Base-by-base conservation (phyloP, 2,797 vertebrate species). In the Lerista edwardsae region DNA sequence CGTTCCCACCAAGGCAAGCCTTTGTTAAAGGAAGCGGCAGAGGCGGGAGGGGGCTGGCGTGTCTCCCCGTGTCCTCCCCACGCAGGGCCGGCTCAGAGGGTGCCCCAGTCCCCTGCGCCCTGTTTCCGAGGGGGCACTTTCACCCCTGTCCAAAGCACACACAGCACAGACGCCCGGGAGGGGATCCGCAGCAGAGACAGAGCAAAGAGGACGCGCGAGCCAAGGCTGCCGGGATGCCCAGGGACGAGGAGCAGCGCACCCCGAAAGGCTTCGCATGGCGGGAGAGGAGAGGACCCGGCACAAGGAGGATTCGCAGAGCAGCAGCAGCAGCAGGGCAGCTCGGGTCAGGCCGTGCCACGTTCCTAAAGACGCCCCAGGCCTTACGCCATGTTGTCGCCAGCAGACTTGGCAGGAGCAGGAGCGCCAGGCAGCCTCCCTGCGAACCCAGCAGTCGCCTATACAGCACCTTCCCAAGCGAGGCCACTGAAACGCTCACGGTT, bases 401-500 rank as follows among this genome's bases (percentile, higher is more conserved):
- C 15, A 62, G 55, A 71, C 47, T 44, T 74, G 87, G 31, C 47
- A 44, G 72, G 27, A 74, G 68, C 0, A 71, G 21, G 34, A 87
- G 39, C 55, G 80, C 62, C 80, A 68, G 72, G 34, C 14, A 55
- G 34, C 7, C 74, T 44, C 55, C 59, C 69, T 86, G 41, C 1
- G 11, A 31, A 86, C 73, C 75, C 55, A 11, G 0, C 17, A 51
- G 51, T 86, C 64, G 57, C 85, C 91, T 47, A 74, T 88, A 78
- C 51, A 47, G 11, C 4, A 80, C 7, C 76, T 87, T 39, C 78
- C 44, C 6, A 67, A 72, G 86, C 39, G 0, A 85, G 59, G 1
- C 72, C 67, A 65, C 85, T 78, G 88, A 91, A 89, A 65, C 69
- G 87, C 87, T n/a, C 61, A 23, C 1, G 7, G 11, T 76, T 76